A percentile compares a stretch with the other conserved stretches of the same genome.
Evolutionary conservation across 2,113 vertebrate species (phyloP).

Genomic region (Cephalopterus ornatus): DNA sequence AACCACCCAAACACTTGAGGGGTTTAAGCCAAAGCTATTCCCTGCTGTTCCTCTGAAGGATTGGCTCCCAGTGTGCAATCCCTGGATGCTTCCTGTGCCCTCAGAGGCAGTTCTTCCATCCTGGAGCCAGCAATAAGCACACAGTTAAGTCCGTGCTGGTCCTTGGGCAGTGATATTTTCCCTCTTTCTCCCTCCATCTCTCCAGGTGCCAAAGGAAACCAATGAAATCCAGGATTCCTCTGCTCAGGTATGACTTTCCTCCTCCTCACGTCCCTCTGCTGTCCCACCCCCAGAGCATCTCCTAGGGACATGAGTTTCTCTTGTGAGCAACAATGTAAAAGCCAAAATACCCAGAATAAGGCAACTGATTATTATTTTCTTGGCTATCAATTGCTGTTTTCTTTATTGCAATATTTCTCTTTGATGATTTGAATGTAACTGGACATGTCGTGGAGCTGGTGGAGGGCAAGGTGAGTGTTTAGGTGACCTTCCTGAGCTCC

Average conservation of each 20-base stretch:
- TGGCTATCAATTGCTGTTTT: not conserved
- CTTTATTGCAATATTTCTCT: not conserved
- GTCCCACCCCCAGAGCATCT: not conserved
- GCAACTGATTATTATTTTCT: not conserved
- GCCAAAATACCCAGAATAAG: not conserved
- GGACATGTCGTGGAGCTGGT: accelerated
- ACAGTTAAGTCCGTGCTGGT: accelerated
- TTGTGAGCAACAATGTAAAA: not conserved
- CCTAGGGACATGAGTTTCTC: not conserved
- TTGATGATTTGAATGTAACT: not conserved
- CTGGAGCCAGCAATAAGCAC: not conserved
- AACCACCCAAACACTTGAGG: not conserved
- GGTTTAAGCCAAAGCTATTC: not conserved
- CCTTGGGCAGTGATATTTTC: not conserved
- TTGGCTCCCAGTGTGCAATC: not conserved
- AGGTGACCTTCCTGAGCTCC: not conserved
- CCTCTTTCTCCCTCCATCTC: not conserved
- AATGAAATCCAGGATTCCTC: not conserved
- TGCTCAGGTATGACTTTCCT: not conserved
- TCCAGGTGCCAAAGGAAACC: constrained; percentile 33
- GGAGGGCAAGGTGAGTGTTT: not conserved
- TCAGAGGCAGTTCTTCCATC: not conserved
- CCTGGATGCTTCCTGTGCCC: accelerated
- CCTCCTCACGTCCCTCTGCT: accelerated
- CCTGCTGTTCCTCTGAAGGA: not conserved